Conservation (phyloP, 2,888 invertebrate genomes). For the Hypomecis atomaria region DNA sequence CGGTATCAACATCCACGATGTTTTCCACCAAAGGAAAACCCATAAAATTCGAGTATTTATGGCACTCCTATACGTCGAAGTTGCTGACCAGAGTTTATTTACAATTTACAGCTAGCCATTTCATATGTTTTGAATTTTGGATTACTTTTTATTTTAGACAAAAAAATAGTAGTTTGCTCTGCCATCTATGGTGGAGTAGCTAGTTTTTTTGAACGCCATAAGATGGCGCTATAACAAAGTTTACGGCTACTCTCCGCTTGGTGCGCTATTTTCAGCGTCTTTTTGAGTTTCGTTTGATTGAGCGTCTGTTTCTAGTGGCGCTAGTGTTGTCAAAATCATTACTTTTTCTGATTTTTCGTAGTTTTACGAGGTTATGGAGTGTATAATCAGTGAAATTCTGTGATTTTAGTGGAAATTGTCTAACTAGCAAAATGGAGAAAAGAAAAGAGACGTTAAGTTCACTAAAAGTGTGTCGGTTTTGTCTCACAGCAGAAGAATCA, state of each 20-base stretch:
- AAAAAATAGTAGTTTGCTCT: constrained; percentile 5
- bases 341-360: constrained; percentile 38
- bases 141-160: too few species aligned
- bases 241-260: constrained; percentile 44
- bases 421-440: constrained; percentile 81
- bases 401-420: constrained; percentile 37
- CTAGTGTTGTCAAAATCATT: constrained; percentile 52
- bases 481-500: constrained; percentile 86
- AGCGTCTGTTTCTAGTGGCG: constrained; percentile 50
- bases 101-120: too few species aligned
- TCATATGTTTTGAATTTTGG: too few species aligned
- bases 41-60: too few species aligned
- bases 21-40: too few species aligned
- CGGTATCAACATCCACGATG: too few species aligned
- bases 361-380: constrained; percentile 64
- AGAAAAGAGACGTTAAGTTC: constrained; percentile 85
- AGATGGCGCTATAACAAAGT: constrained; percentile 26
- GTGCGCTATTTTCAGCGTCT: constrained; percentile 51
- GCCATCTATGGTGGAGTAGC: constrained; percentile 52
- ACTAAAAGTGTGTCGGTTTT: constrained; percentile 90
- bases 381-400: constrained; percentile 44
- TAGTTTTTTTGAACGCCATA: neutral
- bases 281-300: constrained; percentile 35
- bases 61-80: too few species aligned
- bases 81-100: too few species aligned